Conservation (phyloP, 2,797 vertebrate genomes). For the Borostomias antarcticus region DNA sequence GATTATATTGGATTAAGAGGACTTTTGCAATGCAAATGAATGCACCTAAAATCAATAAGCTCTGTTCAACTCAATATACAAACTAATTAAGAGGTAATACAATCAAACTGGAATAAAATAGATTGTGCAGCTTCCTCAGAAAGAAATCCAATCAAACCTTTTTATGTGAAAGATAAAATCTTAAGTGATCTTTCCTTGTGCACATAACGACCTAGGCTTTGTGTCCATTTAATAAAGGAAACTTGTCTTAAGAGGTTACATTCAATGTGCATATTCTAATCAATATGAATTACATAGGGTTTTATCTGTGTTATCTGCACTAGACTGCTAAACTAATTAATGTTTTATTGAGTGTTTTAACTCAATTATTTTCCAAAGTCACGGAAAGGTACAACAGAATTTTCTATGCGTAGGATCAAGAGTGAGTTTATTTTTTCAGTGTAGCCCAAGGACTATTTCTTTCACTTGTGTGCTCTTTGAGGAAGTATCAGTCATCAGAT, state of each 20-base stretch:
- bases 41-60: slow-evolving; percentile 82
- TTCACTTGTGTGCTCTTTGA: background rate
- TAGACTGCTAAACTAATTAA: slow-evolving; percentile 86
- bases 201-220: slow-evolving; percentile 83
- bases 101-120: slow-evolving; percentile 84
- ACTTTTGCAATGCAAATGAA: slow-evolving; percentile 86
- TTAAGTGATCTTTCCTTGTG: slow-evolving; percentile 84
- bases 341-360: slow-evolving; percentile 88
- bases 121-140: slow-evolving; percentile 77
- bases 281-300: slow-evolving; percentile 88
- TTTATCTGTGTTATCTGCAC: slow-evolving; percentile 86
- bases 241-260: slow-evolving; percentile 85
- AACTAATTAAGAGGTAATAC: slow-evolving; percentile 88
- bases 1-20: slow-evolving; percentile 84
- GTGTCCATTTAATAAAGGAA: slow-evolving; percentile 85
- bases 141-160: slow-evolving; percentile 87
- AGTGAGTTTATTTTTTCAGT: slow-evolving; percentile 50
- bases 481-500: background rate
- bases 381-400: slow-evolving; percentile 79
- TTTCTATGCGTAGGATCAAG: slow-evolving; percentile 59
- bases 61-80: slow-evolving; percentile 86
- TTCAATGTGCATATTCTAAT: slow-evolving; percentile 88
- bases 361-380: slow-evolving; percentile 87
- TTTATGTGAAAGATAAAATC: slow-evolving; percentile 88
- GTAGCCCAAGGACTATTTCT: slow-evolving; percentile 36